These are phyloP conservation scores for Alviniconcha marisindica DNA, from an alignment of 1,140 invertebrate species.

Conservation along the genomic window DNA sequence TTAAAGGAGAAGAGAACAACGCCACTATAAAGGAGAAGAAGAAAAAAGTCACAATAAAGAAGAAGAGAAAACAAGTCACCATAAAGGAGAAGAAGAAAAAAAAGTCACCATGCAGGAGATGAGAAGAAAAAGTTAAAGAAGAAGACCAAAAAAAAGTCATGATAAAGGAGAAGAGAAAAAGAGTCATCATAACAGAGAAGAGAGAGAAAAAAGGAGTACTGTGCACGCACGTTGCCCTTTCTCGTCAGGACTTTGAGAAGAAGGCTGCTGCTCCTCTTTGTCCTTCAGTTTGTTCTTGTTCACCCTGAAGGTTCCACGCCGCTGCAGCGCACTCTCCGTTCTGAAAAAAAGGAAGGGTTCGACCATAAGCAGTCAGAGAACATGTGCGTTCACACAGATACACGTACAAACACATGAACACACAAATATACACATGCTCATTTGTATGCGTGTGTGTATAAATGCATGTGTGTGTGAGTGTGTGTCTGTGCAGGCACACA, in stretches of 20 bases:
- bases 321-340: conserved; percentile 32
- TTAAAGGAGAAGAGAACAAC: too few relatives aligned
- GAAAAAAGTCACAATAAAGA: too few relatives aligned
- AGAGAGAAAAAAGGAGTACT: too few relatives aligned
- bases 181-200: too few relatives aligned
- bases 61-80: too few relatives aligned
- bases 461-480: not conserved
- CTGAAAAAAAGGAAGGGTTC: conserved; percentile 7
- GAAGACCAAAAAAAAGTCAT: too few relatives aligned
- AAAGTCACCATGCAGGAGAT: too few relatives aligned
- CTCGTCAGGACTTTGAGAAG: conserved; percentile 9
- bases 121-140: too few relatives aligned
- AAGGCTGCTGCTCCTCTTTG: conserved; percentile 52
- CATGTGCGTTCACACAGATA: not conserved
- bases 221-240: too few relatives aligned
- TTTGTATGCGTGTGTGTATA: not conserved
- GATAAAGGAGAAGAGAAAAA: too few relatives aligned
- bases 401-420: not conserved
- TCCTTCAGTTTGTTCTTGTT: conserved; percentile 54
- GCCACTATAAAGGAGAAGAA: too few relatives aligned
- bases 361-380: not conserved
- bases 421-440: not conserved
- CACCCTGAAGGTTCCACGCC: conserved; percentile 63
- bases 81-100: too few relatives aligned
- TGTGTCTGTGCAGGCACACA: not conserved